A percentile compares a stretch with the other conserved stretches of the same genome.
Conservation (phyloP, 2,113 vertebrate species). For the Apus apus region DNA sequence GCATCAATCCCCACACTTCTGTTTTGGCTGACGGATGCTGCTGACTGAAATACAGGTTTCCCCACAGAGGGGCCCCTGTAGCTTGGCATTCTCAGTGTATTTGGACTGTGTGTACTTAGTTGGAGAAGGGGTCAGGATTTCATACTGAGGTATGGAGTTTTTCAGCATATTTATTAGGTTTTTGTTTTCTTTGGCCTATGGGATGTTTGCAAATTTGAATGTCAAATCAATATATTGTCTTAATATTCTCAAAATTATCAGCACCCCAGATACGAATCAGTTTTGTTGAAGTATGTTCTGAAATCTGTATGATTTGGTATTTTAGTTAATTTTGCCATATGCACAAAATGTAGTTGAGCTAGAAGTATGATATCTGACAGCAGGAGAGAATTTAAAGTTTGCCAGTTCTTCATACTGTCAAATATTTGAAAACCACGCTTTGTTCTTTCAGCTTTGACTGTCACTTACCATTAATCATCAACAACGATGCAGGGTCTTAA, state of each 20-base stretch:
- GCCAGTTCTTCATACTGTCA: neutral
- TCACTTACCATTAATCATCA: slow-evolving; percentile 10
- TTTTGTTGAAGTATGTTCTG: neutral
- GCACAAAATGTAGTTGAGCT: neutral
- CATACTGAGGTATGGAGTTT: slow-evolving; percentile 61
- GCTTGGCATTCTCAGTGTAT: slow-evolving; percentile 59
- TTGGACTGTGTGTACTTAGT: slow-evolving; percentile 60
- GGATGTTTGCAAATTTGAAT: slow-evolving; percentile 6
- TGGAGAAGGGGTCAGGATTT: slow-evolving; percentile 70
- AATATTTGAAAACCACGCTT: neutral
- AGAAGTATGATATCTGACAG: slow-evolving; percentile 25
- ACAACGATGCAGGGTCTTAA: neutral
- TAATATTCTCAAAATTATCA: neutral
- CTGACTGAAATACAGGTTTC: slow-evolving; percentile 53
- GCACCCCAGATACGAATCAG: neutral
- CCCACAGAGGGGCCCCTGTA: slow-evolving; percentile 61
- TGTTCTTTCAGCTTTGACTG: slow-evolving; percentile 23
- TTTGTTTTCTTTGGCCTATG: slow-evolving; percentile 37
- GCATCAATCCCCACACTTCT: neutral
- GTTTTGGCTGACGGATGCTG: neutral
- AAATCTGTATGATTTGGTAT: neutral
- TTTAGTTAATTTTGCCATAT: slow-evolving; percentile 16
- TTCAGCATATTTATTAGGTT: slow-evolving; percentile 53
- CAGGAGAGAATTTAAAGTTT: slow-evolving; percentile 32
- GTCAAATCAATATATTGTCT: neutral